A percentile compares a stretch with the other conserved stretches of the same genome.
Evolutionary conservation across 1,140 invertebrate genomes (phyloP).

Genomic region (Drosophila takahashii): DNA sequence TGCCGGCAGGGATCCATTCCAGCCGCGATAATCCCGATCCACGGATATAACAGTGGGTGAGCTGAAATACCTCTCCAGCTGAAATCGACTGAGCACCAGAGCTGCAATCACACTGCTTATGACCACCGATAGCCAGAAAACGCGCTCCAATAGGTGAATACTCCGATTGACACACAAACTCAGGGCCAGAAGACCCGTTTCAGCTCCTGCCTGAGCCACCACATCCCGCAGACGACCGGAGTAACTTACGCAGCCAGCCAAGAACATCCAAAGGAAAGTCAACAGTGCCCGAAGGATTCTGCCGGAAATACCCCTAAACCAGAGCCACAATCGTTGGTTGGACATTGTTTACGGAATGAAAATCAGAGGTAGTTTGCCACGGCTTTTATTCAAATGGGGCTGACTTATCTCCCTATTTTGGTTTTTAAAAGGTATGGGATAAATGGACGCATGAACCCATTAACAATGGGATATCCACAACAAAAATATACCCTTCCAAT

Average conservation of each 20-base stretch:
- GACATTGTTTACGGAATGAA: conserved; percentile 26
- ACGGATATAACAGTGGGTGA: conserved; percentile 89
- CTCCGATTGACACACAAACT: conserved; percentile 53
- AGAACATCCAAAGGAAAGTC: background rate
- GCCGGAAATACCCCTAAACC: background rate
- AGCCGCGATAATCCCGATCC: conserved; percentile 88
- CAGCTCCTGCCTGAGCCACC: conserved; percentile 53
- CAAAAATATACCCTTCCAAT: too few species aligned
- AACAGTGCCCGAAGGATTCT: conserved; percentile 2
- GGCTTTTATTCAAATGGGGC: conserved; percentile 30
- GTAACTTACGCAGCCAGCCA: background rate
- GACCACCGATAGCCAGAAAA: conserved; percentile 64
- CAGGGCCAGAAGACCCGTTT: conserved; percentile 68
- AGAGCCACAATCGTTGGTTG: conserved; percentile 4
- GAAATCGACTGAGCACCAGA: conserved; percentile 54
- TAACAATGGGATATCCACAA: too few species aligned
- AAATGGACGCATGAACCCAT: too few species aligned
- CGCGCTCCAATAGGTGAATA: conserved; percentile 59
- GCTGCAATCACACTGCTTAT: conserved; percentile 55
- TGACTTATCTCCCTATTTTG: too few species aligned
- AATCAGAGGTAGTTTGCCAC: background rate
- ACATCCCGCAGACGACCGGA: conserved; percentile 31
- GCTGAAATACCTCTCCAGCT: conserved; percentile 82
- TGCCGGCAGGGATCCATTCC: conserved; percentile 88
- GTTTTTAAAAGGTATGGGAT: background rate